phyloP scores from a whole-genome alignment of 2,797 vertebrate genomes.

The Gymnoscopelus microlampas region DNA sequence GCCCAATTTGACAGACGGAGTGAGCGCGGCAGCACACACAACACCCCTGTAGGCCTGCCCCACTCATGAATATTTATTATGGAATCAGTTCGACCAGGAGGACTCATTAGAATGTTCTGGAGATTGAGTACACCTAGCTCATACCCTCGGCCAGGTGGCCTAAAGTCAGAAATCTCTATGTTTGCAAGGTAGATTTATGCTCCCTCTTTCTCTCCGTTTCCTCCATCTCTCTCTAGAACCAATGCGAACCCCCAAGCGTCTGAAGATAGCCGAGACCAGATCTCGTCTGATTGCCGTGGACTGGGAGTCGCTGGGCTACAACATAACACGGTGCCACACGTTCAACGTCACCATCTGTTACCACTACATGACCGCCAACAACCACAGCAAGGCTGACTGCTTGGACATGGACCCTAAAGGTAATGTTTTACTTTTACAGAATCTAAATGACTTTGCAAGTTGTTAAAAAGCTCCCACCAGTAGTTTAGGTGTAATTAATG shows the following conservation, averaged over 20 bases:
- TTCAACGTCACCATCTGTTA: constrained; percentile 99
- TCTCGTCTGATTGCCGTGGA: constrained; percentile 95
- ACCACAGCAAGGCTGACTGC: constrained; percentile 92
- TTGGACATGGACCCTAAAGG: constrained; percentile 98
- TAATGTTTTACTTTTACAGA: constrained; percentile 18
- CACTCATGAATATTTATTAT: neutral
- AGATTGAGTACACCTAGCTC: neutral
- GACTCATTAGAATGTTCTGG: neutral
- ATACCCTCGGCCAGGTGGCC: neutral
- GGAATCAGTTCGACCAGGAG: neutral
- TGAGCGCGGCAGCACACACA: neutral
- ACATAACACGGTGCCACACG: constrained; percentile 98
- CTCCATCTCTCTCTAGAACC: constrained; percentile 83
- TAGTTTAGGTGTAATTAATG: no score
- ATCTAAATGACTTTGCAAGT: no score
- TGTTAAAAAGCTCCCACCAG: no score
- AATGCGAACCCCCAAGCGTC: constrained; percentile 94
- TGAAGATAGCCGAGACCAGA: constrained; percentile 96
- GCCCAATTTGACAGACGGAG: neutral
- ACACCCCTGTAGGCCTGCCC: neutral
- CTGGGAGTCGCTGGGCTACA: constrained; percentile 98
- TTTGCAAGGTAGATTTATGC: neutral
- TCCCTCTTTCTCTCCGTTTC: constrained; percentile 8
- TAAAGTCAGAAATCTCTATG: neutral
- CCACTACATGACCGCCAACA: constrained; percentile 91